phyloP scores from a whole-genome alignment of 2,113 vertebrate genomes.

The Beaufortia kweichowensis region DNA sequence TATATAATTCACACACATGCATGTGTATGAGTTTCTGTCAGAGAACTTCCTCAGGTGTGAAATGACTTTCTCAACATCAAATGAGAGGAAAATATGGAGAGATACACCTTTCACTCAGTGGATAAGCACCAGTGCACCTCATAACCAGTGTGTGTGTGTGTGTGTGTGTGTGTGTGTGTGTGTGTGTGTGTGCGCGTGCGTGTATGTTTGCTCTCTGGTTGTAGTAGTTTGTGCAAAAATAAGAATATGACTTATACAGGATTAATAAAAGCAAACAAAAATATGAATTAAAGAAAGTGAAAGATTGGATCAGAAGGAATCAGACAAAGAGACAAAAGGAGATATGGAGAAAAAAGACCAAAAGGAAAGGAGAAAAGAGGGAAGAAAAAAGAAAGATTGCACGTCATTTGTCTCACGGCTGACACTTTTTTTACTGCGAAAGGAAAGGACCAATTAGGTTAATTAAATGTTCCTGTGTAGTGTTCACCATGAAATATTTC shows the following conservation, averaged over 20 bases:
- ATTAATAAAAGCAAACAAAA: slow-evolving; percentile 15
- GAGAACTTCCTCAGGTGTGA: slow-evolving; percentile 39
- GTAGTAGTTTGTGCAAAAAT: slow-evolving; percentile 8
- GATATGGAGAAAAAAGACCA: neutral
- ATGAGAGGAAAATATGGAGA: slow-evolving; percentile 41
- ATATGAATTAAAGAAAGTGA: slow-evolving; percentile 1
- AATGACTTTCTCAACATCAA: slow-evolving; percentile 46
- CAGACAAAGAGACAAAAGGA: neutral
- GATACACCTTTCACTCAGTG: slow-evolving; percentile 45
- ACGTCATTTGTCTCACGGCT: slow-evolving; percentile 28
- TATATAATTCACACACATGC: slow-evolving; percentile 43
- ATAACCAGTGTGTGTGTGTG: slow-evolving; percentile 8
- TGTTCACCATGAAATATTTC: slow-evolving; percentile 50
- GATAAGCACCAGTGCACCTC: slow-evolving; percentile 44
- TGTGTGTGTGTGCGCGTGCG: neutral
- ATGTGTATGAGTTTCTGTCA: slow-evolving; percentile 35
- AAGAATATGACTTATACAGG: neutral
- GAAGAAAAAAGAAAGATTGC: neutral
- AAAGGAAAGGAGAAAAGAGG: neutral
- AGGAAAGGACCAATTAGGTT: slow-evolving; percentile 50
- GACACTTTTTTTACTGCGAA: slow-evolving; percentile 30
- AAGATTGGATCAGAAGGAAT: neutral
- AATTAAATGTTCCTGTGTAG: slow-evolving; percentile 47
- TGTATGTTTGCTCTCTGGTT: neutral
- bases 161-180: slow-evolving; percentile 9